Base-by-base conservation (phyloP, 2,113 vertebrate species). In the Dissostichus mawsoni region DNA sequence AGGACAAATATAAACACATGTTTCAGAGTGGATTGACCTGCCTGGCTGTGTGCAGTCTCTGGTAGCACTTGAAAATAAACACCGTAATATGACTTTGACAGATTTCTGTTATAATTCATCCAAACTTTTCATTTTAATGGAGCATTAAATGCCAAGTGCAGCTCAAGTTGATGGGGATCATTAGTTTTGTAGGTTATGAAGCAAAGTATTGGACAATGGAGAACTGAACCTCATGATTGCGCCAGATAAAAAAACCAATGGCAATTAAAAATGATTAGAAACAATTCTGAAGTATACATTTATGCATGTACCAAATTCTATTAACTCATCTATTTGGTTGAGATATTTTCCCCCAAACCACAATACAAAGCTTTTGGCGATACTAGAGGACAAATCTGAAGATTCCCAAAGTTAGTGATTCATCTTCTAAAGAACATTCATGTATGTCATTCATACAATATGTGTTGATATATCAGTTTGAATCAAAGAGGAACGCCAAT, bases 61-160 rank as follows among this genome's bases (percentile, higher is more conserved):
- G 41, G 4, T 56, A 41, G 11, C 0, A 29, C 41, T 53, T 11
- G 10, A 23, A 62, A 20, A 55, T 55, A 47, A 56, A 58, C 23
- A 50, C 2, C 16, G 20, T 25, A 61, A n/a, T 51, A 16, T 50
- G 33, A 69, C 13, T 69, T 55, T 55, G 51, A 69, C 8, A 1
- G n/a, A 56, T 23, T 56, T 55, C 11, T 55, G 51, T 69, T 53
- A 53, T n/a, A 20, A 69, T 55, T 53, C 53, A 14, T 69, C 29
- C 18, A 2, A 68, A 41, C 11, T 41, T 72, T 36, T 61, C 25
- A 50, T 50, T 33, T 16, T 3, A 16, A 58, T 3, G 11, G 23
- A 33, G 14, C 23, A 50, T 13, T 17, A 66, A 48, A 50, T 13
- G 16, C n/a, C 5, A 50, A 48, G 7, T 66, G 16, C 47, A 50